phyloP scores from a whole-genome alignment of 2,113 vertebrate species.

The Cheilinus undulatus region DNA sequence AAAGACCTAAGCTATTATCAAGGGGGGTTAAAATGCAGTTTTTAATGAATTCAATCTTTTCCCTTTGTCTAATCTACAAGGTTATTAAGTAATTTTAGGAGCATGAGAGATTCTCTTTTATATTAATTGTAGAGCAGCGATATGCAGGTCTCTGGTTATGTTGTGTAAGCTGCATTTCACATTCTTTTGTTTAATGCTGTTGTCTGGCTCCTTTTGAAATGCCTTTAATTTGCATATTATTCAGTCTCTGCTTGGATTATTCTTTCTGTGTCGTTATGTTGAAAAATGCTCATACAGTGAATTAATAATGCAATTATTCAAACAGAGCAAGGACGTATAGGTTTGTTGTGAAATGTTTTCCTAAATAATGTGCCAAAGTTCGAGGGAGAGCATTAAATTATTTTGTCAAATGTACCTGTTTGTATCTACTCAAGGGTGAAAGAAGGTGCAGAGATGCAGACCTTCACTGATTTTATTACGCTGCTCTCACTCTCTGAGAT shows the following conservation, averaged over 20 bases:
- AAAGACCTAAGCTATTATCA: conserved; percentile 50
- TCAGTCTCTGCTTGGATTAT: conserved; percentile 38
- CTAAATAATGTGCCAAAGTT: conserved; percentile 13
- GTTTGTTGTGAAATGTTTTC: conserved; percentile 26
- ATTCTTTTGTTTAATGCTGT: conserved; percentile 47
- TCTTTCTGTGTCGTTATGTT: conserved; percentile 36
- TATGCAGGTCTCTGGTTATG: conserved; percentile 25
- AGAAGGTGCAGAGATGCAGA: conserved; percentile 29
- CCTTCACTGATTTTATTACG: conserved; percentile 46
- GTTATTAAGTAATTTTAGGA: conserved; percentile 55
- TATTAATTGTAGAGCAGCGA: conserved; percentile 37
- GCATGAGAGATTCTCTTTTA: conserved; percentile 39
- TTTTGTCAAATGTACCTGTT: conserved; percentile 30
- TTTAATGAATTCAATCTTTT: conserved; percentile 39
- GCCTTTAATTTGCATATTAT: conserved; percentile 64
- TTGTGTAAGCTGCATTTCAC: conserved; percentile 48
- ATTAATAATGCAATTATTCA: conserved; percentile 47
- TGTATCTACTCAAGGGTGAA: conserved; percentile 27
- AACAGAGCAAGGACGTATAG: background rate
- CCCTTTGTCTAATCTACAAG: conserved; percentile 44
- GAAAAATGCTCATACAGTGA: conserved; percentile 18
- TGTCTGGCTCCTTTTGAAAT: conserved; percentile 57
- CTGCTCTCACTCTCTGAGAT: conserved; percentile 42
- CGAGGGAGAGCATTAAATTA: conserved; percentile 2
- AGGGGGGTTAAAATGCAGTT: conserved; percentile 39